Evolutionary conservation across 2,113 vertebrate genomes (phyloP), one percentile per base, ranked within the genome.

Genomic region (Cryptotis parvus): DNA sequence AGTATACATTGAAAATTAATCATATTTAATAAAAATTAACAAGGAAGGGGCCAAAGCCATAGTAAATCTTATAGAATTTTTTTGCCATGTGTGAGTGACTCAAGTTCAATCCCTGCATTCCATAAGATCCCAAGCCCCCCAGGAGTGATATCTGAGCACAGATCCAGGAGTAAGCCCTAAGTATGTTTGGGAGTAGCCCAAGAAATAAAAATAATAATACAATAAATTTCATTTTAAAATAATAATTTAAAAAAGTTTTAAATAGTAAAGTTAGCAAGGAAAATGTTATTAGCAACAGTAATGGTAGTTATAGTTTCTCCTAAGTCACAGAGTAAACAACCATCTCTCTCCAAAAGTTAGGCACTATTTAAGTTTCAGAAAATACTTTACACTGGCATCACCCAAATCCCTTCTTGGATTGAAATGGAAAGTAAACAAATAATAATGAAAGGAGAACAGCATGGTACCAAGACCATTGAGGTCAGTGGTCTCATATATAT

Each of bases 1-100:
- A 10, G 27, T 76, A 45, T 41, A 37, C 87, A 85, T 39, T 68
- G 11, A 81, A 86, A 58, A 75, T 87, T 78, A 93, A 79, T 75
- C 31, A 82, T 4, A 24, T 58, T 58, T 58, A 58, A 4, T 58
- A 22, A 58, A 24, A 22, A 58, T 18, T 58, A 4, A 20, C 55
- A 58, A 58, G 55, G 55, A 24, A 58, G 18, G 18, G 55, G 22
- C 16, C 7, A 18, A 6, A 58, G 55, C 22, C 18, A 58, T 58
- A 58, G 3, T 58, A 58, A 6, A 58, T 18, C 7, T 6, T 3
- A 20, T 58, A 58, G 55, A 22, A 24, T 20, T 6, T 24, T 6
- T 24, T 58, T 58, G 20, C 18, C 55, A 22, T 52, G 16, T 16
- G 16, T 7, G 18, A 24, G 18, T 22, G 55, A 58, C 55, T 20